A percentile compares a stretch with the other conserved stretches of the same genome.
These are phyloP conservation scores for Trigoniulus corallinus DNA, from an alignment of 1,140 invertebrate species.

Conservation along the genomic window DNA sequence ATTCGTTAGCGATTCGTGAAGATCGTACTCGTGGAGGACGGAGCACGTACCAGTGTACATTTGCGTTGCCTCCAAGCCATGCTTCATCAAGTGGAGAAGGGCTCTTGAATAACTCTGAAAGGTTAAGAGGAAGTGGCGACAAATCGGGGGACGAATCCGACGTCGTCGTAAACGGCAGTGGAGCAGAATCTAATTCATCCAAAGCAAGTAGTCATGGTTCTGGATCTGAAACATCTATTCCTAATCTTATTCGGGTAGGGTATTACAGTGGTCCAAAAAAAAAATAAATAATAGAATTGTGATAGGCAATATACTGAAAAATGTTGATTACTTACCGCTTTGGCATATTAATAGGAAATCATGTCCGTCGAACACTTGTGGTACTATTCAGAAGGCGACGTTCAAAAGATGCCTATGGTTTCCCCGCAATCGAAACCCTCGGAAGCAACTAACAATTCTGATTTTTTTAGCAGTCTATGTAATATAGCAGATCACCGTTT, in stretches of 20 bases:
- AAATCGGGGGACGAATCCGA: slow-evolving; percentile 1
- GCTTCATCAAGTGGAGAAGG: neutral
- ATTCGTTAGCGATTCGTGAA: slow-evolving; percentile 62
- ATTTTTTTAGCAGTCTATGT: slow-evolving; percentile 72
- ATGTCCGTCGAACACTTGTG: slow-evolving; percentile 87
- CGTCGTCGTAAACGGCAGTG: neutral
- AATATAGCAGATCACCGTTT: slow-evolving; percentile 87
- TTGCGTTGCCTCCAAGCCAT: slow-evolving; percentile 41
- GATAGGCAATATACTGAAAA: neutral
- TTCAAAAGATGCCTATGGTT: slow-evolving; percentile 25
- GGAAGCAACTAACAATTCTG: slow-evolving; percentile 37
- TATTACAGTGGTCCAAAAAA: neutral
- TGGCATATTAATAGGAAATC: slow-evolving; percentile 50
- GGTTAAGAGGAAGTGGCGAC: neutral
- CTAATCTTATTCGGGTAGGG: slow-evolving; percentile 2
- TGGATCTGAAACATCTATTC: neutral
- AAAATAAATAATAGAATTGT: neutral
- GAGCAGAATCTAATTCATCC: neutral
- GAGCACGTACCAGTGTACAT: slow-evolving; percentile 87
- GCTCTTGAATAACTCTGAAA: neutral
- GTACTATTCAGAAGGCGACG: slow-evolving; percentile 57
- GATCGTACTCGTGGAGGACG: slow-evolving; percentile 85
- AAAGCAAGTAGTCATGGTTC: slow-evolving; percentile 1
- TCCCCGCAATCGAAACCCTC: slow-evolving; percentile 38
- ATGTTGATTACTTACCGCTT: slow-evolving; percentile 1